These are phyloP conservation scores for Thalassoma bifasciatum DNA, from an alignment of 2,113 vertebrate species.

Conservation along the genomic window DNA sequence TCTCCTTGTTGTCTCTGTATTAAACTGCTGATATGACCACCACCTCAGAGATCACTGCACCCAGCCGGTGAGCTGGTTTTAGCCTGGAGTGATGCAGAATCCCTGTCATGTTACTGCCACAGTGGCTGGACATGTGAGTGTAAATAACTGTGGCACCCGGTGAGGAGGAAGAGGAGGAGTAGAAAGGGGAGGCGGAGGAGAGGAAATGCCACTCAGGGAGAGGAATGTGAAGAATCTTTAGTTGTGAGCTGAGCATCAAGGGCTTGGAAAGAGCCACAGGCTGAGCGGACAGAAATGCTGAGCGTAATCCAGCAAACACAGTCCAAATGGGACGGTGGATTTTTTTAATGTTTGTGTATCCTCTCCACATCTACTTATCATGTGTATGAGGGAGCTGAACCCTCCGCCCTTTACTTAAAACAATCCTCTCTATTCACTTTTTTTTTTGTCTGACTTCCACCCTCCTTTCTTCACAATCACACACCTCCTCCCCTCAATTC, in stretches of 20 bases:
- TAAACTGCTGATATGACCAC: not conserved
- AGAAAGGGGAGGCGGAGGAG: slow-evolving; percentile 3
- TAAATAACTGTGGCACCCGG: slow-evolving; percentile 13
- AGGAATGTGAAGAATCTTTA: slow-evolving; percentile 38
- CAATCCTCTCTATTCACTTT: slow-evolving; percentile 23
- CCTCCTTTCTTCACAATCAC: not conserved
- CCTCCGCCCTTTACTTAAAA: not conserved
- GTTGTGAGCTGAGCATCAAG: not conserved
- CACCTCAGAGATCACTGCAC: not conserved
- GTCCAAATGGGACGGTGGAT: not conserved
- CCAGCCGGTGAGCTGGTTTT: not conserved
- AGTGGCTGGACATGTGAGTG: not conserved
- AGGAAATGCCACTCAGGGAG: slow-evolving; percentile 31
- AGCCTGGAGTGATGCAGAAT: not conserved
- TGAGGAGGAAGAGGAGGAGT: slow-evolving; percentile 5
- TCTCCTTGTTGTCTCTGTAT: too few species aligned
- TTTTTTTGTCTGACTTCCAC: slow-evolving; percentile 13
- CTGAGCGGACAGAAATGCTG: not conserved
- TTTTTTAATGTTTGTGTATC: not conserved
- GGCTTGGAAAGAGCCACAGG: not conserved
- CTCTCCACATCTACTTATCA: not conserved
- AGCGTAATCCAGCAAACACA: not conserved
- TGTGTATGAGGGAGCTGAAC: slow-evolving; percentile 8
- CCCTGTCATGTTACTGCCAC: not conserved
- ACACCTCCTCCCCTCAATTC: slow-evolving; percentile 27